phyloP scores from a whole-genome alignment of 2,113 vertebrate genomes.

The Centropristis striata region DNA sequence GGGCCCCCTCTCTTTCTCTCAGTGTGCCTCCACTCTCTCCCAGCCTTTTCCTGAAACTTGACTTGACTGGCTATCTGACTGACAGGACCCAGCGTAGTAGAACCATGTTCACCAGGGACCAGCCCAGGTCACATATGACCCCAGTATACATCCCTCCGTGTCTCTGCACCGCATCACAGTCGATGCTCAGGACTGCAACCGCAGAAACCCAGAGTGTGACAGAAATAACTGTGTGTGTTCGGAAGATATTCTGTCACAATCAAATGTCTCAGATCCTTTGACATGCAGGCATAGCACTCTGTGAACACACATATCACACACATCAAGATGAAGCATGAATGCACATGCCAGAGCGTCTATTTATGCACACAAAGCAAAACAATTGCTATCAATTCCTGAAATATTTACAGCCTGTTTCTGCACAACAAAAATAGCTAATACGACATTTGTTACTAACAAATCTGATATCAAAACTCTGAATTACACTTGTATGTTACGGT shows the following conservation, averaged over 20 bases:
- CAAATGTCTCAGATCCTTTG: constrained; percentile 58
- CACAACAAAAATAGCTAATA: constrained; percentile 22
- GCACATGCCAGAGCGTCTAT: constrained; percentile 9
- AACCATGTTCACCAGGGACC: constrained; percentile 77
- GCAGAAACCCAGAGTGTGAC: constrained; percentile 38
- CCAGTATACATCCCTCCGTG: constrained; percentile 56
- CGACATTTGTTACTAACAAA: constrained; percentile 11
- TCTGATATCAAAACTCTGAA: constrained; percentile 6
- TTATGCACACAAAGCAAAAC: constrained; percentile 39
- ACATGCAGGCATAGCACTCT: constrained; percentile 42
- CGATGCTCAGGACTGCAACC: constrained; percentile 38
- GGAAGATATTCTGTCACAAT: constrained; percentile 58
- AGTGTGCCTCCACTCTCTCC: constrained; percentile 35
- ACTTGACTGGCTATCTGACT: constrained; percentile 70
- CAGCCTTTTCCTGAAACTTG: constrained; percentile 38
- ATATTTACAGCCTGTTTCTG: not conserved
- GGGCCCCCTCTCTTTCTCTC: constrained; percentile 32
- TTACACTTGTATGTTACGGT: not conserved
- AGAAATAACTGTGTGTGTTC: constrained; percentile 49
- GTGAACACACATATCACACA: constrained; percentile 43
- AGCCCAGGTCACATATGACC: constrained; percentile 72
- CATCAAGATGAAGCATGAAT: constrained; percentile 15
- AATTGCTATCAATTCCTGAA: constrained; percentile 50
- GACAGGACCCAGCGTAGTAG: constrained; percentile 79
- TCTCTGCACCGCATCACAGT: constrained; percentile 46